Conservation (phyloP, 1,140 invertebrate species). For the Hylaeus anthracinus region DNA sequence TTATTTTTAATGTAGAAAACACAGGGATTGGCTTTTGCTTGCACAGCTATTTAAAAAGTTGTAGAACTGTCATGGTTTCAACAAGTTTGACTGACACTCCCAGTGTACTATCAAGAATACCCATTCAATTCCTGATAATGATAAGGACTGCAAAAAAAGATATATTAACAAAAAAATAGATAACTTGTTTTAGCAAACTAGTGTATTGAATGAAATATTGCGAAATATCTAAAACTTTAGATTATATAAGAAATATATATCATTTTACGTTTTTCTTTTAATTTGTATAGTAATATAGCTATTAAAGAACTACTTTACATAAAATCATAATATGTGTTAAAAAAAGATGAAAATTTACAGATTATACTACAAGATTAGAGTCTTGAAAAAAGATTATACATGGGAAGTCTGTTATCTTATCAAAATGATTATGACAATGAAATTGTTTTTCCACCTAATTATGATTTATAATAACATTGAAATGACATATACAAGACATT, state of each 20-base stretch:
- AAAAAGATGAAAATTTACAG: no score
- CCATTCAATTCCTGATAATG: conserved; percentile 49
- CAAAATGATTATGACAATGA: no score
- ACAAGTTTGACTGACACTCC: conserved; percentile 14
- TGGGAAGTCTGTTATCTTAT: neutral
- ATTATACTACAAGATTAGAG: no score
- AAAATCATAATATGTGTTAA: neutral
- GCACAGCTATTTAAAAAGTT: neutral
- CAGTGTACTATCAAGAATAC: conserved; percentile 48
- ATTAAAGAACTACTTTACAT: neutral
- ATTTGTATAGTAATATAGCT: neutral
- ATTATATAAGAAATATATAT: neutral
- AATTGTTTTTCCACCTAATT: neutral
- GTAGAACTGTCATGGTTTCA: conserved; percentile 32
- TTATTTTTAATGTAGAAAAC: neutral
- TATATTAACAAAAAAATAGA: conserved; percentile 33
- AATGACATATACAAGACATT: neutral
- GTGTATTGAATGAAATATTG: neutral
- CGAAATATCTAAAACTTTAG: neutral
- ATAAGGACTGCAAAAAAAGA: conserved; percentile 51
- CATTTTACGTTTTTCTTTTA: neutral
- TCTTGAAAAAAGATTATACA: neutral
- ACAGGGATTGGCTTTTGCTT: neutral
- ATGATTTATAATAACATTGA: neutral
- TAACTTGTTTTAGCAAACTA: conserved; percentile 16